Percentiles rank a stretch among this genome's conserved stretches.
These are phyloP conservation scores for Pseudococcus viburni DNA, from an alignment of 2,888 invertebrate genomes.

Conservation along the genomic window DNA sequence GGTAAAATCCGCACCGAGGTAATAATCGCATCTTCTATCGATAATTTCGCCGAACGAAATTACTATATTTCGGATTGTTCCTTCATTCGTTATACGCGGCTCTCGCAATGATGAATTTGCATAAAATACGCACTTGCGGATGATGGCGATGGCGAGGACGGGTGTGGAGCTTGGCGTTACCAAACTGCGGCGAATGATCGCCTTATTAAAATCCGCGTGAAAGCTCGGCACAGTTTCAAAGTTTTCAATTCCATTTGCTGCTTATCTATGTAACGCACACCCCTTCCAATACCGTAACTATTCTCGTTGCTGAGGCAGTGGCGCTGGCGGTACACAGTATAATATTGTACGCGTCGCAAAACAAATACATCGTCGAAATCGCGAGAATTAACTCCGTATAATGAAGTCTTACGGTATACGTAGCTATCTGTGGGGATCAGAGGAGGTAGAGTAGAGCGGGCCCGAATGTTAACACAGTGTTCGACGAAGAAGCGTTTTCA, in stretches of 20 bases:
- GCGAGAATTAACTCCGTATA: conserved; percentile 16
- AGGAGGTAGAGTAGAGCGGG: no score
- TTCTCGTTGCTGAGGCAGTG: background rate
- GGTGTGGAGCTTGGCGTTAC: background rate
- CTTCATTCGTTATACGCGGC: no score
- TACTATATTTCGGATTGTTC: background rate
- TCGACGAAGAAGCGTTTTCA: no score
- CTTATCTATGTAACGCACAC: background rate
- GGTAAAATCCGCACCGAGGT: no score
- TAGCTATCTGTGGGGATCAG: background rate
- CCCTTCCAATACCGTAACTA: background rate
- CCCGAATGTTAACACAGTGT: no score
- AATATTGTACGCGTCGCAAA: background rate
- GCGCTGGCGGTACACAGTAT: background rate
- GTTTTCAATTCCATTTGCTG: conserved; percentile 25
- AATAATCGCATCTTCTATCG: no score
- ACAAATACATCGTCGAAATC: background rate
- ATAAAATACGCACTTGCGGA: background rate
- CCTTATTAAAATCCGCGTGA: conserved; percentile 25
- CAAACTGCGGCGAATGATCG: background rate
- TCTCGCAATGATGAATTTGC: background rate
- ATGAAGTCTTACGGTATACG: background rate
- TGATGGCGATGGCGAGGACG: no score
- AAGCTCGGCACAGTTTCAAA: background rate
- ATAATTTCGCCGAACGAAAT: background rate